Evolutionary conservation across 2,797 vertebrate genomes (phyloP).

Genomic region (Falco naumanni): DNA sequence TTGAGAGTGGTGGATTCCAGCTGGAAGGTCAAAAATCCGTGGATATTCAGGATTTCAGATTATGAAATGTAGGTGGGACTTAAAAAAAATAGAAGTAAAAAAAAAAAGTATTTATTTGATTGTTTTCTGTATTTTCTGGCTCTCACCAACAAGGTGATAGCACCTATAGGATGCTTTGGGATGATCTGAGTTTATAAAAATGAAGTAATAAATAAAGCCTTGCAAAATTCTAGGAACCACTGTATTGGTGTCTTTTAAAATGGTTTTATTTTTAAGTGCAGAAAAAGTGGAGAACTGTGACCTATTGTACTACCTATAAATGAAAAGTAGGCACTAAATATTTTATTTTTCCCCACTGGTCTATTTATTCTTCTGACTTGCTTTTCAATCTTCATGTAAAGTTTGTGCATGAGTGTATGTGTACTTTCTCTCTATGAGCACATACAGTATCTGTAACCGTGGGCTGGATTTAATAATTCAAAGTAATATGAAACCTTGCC

Average conservation of each 20-base stretch:
- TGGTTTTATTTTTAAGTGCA: background rate
- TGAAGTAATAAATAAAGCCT: background rate
- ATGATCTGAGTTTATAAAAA: background rate
- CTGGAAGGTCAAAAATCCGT: background rate
- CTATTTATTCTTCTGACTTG: background rate
- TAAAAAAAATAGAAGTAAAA: background rate
- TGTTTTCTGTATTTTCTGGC: background rate
- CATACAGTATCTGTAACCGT: background rate
- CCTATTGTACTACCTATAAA: background rate
- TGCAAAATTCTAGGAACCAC: background rate
- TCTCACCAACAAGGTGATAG: fast-evolving
- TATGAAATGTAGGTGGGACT: background rate
- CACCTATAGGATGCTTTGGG: background rate
- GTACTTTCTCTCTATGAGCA: background rate
- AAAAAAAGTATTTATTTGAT: fast-evolving
- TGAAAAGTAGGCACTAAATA: background rate
- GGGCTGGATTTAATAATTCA: slow-evolving; percentile 6
- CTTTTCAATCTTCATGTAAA: background rate
- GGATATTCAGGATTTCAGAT: background rate
- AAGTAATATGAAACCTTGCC: background rate
- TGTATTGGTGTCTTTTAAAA: fast-evolving
- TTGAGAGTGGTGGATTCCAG: background rate
- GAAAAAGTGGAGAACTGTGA: background rate
- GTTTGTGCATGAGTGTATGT: background rate
- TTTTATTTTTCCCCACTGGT: background rate